Evolutionary conservation across 2,797 vertebrate species (phyloP).

Genomic region (Mus minutoides): DNA sequence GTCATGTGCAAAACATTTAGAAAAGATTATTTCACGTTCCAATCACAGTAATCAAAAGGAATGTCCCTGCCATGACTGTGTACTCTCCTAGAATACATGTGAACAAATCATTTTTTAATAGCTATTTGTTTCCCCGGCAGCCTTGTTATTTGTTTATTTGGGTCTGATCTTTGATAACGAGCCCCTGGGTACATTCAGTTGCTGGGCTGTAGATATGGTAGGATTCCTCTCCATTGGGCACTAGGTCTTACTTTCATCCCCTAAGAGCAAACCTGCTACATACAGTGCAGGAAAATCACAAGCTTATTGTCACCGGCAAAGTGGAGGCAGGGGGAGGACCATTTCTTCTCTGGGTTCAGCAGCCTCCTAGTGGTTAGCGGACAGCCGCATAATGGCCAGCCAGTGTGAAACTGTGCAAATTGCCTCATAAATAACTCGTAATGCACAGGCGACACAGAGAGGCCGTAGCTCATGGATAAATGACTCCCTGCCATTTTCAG

Average conservation of each 20-base stretch:
- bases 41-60: background rate
- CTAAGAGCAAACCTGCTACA: background rate
- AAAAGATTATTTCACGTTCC: conserved; percentile 1
- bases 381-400: conserved; percentile 85
- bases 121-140: background rate
- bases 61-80: background rate
- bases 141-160: background rate
- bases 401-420: conserved; percentile 87
- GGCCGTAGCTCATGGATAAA: conserved; percentile 84
- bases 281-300: background rate
- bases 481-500: conserved; percentile 84
- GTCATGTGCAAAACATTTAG: background rate
- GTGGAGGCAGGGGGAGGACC: conserved; percentile 33
- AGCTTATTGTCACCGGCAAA: conserved; percentile 42
- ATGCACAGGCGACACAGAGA: conserved; percentile 81
- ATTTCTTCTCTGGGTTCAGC: conserved; percentile 74
- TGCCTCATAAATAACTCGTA: conserved; percentile 88
- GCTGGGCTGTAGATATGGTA: background rate
- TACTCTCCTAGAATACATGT: background rate
- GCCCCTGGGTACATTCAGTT: background rate
- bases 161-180: background rate
- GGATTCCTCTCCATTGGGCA: background rate
- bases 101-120: background rate
- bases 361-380: conserved; percentile 79
- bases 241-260: conserved; percentile 26